Base-by-base conservation (phyloP, 2,113 vertebrate genomes). In the Albula glossodonta region DNA sequence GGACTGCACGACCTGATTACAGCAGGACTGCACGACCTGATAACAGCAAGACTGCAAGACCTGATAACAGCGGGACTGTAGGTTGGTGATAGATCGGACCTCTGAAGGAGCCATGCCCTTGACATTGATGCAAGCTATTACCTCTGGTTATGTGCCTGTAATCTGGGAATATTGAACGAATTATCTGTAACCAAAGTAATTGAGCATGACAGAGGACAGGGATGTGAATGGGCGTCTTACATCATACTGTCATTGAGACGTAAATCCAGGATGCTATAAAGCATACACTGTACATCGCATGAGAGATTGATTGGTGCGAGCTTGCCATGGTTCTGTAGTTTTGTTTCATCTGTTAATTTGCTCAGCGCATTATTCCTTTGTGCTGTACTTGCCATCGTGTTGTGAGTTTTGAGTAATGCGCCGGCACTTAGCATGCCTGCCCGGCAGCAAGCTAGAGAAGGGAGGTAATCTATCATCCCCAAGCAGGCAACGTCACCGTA, bases 151-250 rank as follows among this genome's bases (percentile, higher is more conserved):
- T 74, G n/a, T 31, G n/a, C 22, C 70, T 74, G 70, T 74, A 74
- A 74, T 74, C 70, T 31, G n/a, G 22, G 70, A 74, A n/a, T 74
- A 31, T 31, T 31, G 70, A 74, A 74, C 70, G n/a, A 74, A 74
- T 74, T 74, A 74, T 74, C 70, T 74, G 70, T 74, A 74, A 74
- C 70, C 70, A 31, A 31, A 74, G 70, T 74, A 74, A 74, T 74
- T 74, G 70, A 31, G 70, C 70, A 31, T 74, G 70, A 74, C 70
- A 74, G 70, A 74, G 70, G 70, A 31, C 70, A 9, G 22, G 70
- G 70, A 25, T 31, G 70, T 74, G 70, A 74, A 74, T n/a, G 22
- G 22, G n/a, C n/a, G 70, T 74, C 31, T 74, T 74, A 74, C 70
- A 74, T 74, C n/a, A 31, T 11, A n/a, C 70, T 74, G 22, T 74